These are phyloP conservation scores for Metopia argyrocephala DNA, from an alignment of 2,888 invertebrate species.

Conservation along the genomic window DNA sequence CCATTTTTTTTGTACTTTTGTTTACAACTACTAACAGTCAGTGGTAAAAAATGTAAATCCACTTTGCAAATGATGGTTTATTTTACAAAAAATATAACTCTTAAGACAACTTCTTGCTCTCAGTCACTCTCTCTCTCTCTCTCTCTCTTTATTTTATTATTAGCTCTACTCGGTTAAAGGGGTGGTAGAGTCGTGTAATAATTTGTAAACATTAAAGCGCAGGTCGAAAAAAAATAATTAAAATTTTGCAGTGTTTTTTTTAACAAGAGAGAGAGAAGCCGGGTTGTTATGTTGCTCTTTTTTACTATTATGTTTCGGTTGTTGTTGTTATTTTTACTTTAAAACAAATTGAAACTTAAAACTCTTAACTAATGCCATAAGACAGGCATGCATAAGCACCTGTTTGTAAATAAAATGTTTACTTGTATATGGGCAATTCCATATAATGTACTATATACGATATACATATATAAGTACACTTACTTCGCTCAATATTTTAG, in stretches of 20 bases:
- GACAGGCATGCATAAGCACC: conserved; percentile 55
- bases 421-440: too few species aligned
- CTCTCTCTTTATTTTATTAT: background rate
- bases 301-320: conserved; percentile 22
- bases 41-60: conserved; percentile 28
- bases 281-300: conserved; percentile 34
- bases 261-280: conserved; percentile 18
- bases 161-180: background rate
- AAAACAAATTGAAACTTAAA: conserved; percentile 55
- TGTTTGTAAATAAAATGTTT: conserved; percentile 49
- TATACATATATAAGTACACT: too few species aligned
- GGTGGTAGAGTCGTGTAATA: background rate
- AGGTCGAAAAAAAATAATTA: conserved; percentile 39
- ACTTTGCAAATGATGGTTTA: background rate
- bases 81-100: too few species aligned
- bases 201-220: conserved; percentile 42
- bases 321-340: conserved; percentile 31
- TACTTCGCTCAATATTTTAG: too few species aligned
- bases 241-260: background rate
- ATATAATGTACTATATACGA: too few species aligned
- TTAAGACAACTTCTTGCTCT: too few species aligned
- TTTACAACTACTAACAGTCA: conserved; percentile 41
- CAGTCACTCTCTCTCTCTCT: background rate
- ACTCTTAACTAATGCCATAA: conserved; percentile 61
- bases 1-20: too few species aligned